Evolutionary conservation across 2,888 invertebrate genomes (phyloP).

Genomic region (Deroplatys truncata): DNA sequence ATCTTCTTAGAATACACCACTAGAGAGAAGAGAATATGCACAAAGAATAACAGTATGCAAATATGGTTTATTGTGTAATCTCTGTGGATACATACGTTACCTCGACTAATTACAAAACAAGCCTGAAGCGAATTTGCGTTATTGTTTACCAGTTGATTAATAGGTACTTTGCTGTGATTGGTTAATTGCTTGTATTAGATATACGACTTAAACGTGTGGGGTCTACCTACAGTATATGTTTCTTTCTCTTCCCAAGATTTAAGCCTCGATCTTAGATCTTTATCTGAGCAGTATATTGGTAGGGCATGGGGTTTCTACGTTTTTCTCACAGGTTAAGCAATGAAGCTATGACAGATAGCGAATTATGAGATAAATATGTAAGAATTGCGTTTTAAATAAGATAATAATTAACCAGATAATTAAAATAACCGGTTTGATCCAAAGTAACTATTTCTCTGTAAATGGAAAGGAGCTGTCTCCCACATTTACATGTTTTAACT

Average conservation of each 20-base stretch:
- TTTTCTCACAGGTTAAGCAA: background rate
- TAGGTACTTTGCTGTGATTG: background rate
- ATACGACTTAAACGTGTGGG: background rate
- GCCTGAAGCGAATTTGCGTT: background rate
- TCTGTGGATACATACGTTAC: background rate
- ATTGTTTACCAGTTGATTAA: background rate
- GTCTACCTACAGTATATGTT: background rate
- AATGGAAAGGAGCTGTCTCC: background rate
- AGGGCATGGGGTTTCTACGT: background rate
- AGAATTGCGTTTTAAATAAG: too few relatives aligned
- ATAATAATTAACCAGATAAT: background rate
- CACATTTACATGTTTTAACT: background rate
- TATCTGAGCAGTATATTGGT: background rate
- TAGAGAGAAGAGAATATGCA: background rate
- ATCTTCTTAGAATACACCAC: too few relatives aligned
- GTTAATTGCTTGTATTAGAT: background rate
- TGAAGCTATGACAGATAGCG: background rate
- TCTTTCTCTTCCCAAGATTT: background rate
- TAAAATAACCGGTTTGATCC: background rate
- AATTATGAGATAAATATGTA: background rate
- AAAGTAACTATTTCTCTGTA: background rate
- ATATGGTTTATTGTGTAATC: background rate
- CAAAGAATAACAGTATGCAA: background rate
- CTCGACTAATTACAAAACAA: background rate
- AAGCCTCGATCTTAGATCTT: background rate